Conservation (phyloP, 2,113 vertebrate species). For the Rissa tridactyla region DNA sequence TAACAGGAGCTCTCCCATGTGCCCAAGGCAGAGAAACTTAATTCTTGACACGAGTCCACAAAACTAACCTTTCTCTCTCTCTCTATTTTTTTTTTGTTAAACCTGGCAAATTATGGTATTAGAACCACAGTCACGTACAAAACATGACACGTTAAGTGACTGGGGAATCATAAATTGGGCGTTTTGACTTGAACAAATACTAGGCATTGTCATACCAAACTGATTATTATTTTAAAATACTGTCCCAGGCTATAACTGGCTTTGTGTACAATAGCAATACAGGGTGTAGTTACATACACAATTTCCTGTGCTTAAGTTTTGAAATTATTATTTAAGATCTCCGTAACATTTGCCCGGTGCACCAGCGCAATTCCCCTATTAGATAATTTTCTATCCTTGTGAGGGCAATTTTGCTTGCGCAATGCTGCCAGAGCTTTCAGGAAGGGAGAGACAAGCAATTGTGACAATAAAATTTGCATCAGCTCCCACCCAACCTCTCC, state of each 20-base stretch:
- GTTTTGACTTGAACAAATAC: constrained; percentile 8
- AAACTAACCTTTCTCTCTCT: background rate
- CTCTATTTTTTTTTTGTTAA: background rate
- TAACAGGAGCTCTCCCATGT: constrained; percentile 32
- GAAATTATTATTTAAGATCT: constrained; percentile 52
- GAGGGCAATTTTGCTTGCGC: constrained; percentile 53
- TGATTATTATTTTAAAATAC: constrained; percentile 45
- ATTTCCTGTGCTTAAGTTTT: constrained; percentile 60
- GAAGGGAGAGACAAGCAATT: constrained; percentile 78
- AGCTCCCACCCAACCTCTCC: constrained; percentile 73
- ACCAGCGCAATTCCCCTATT: constrained; percentile 64
- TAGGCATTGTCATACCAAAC: constrained; percentile 26
- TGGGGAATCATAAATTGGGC: constrained; percentile 16
- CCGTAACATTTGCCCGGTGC: background rate
- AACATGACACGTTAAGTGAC: background rate
- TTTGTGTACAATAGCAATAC: constrained; percentile 43
- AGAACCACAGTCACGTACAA: background rate
- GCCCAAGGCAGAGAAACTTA: background rate
- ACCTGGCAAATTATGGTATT: background rate
- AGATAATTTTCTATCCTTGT: constrained; percentile 71
- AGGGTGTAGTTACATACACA: constrained; percentile 56
- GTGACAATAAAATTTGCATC: constrained; percentile 71
- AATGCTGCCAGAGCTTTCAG: constrained; percentile 70
- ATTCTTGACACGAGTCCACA: background rate
- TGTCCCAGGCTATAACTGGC: constrained; percentile 9